Evolutionary conservation across 2,888 invertebrate species (phyloP), one percentile per base, ranked within the genome.

Genomic region (Polylopha cassiicola): DNA sequence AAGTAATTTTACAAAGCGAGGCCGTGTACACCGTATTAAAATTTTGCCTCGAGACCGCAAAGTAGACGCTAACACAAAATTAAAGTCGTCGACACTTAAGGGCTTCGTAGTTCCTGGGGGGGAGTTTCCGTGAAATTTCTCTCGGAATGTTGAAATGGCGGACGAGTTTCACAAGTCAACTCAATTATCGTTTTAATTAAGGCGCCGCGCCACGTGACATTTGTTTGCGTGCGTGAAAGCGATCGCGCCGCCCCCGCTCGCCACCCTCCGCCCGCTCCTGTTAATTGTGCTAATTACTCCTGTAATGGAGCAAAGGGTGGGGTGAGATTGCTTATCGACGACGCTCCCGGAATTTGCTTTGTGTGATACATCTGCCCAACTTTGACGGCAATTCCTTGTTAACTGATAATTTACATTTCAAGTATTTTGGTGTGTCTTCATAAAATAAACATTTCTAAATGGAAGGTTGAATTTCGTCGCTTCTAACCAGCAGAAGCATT

Each of bases 151-250:
- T 73, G 79, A 81, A 84, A 84, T 79, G 82, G 81, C 80, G 82
- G 80, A 77, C 78, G 81, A 82, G 79, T 82, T 85, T 82, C 81
- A 72, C 81, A 78, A 84, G 82, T 85, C 84, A 82, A 85, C 84
- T 84, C 84, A 85, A 85, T 85, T 85, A 85, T 84, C 84, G 84
- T 85, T 85, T 85, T 85, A 85, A 85, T 85, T 84, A 85, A 82
- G 80, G 82, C 80, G 73, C 70, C 71, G 70, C 69, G 76, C 79
- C 82, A 82, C 84, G 84, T 85, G 85, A 80, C 84, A 77, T 86
- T 84, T 86, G 82, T 85, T 84, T 82, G 82, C 84, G 78, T 84
- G 82, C 81, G 78, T 81, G 80, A 77, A 79, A 80, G 77, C 77
- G 78, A 82, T 82, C 78, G 69, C 59, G 54, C 60, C 58, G 55